phyloP scores from a whole-genome alignment of 2,113 vertebrate genomes.

The Oceanodroma tethys region DNA sequence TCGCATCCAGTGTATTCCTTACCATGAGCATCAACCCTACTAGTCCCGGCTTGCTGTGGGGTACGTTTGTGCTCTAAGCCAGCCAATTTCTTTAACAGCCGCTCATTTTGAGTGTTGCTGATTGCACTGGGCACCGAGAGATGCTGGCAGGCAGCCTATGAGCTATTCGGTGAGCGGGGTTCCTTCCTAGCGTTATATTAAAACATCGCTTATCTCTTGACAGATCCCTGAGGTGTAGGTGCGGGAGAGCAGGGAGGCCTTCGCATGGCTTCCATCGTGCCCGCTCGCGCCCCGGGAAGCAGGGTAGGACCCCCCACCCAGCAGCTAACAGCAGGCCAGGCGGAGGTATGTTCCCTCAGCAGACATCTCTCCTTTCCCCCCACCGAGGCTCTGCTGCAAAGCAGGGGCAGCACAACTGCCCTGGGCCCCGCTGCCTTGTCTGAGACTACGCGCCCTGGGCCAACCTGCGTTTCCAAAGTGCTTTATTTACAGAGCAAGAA shows the following conservation, averaged over 20 bases:
- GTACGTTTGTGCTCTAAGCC: not conserved
- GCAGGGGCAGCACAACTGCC: not conserved
- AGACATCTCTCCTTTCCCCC: not conserved
- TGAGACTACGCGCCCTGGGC: accelerated
- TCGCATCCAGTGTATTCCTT: not conserved
- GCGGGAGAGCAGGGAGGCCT: not conserved
- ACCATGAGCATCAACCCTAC: not conserved
- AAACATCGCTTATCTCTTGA: not conserved
- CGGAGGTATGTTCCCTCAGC: not conserved
- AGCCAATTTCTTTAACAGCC: not conserved
- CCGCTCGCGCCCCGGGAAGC: not conserved
- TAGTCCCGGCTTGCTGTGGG: not conserved
- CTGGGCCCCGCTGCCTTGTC: not conserved
- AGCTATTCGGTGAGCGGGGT: not conserved
- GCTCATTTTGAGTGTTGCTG: not conserved
- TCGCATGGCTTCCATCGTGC: accelerated
- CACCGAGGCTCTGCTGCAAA: accelerated
- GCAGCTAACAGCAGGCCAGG: not conserved
- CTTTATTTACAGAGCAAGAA: not conserved
- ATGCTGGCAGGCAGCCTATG: not conserved
- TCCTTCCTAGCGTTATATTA: not conserved
- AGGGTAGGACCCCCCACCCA: not conserved
- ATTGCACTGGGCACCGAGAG: not conserved
- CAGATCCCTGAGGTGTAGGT: not conserved
- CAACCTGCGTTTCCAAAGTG: not conserved